phyloP scores from a whole-genome alignment of 2,888 invertebrate genomes.

The Sycophila texana region DNA sequence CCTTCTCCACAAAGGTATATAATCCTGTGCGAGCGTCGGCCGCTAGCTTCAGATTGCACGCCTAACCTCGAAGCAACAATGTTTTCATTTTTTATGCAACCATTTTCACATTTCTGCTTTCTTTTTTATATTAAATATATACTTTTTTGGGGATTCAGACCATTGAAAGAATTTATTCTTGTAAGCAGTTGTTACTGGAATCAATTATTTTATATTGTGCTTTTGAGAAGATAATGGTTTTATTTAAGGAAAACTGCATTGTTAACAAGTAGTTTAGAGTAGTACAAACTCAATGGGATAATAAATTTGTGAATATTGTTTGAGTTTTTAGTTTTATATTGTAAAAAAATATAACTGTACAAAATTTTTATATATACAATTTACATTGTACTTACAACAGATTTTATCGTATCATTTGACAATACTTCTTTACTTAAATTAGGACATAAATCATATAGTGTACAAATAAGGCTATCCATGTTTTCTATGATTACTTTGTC shows the following conservation, averaged over 20 bases:
- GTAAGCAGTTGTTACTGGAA: too few relatives aligned
- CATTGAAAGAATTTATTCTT: too few relatives aligned
- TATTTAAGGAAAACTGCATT: too few relatives aligned
- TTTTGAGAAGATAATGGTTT: too few relatives aligned
- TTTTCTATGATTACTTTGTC: slow-evolving; percentile 8
- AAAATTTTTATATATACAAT: background rate
- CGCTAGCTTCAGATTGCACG: background rate
- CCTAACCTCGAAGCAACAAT: background rate
- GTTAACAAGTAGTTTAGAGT: too few relatives aligned
- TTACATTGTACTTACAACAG: slow-evolving; percentile 15
- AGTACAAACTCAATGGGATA: too few relatives aligned
- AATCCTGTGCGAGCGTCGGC: background rate
- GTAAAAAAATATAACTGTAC: background rate
- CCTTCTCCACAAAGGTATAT: background rate
- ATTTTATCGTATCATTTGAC: slow-evolving; percentile 11
- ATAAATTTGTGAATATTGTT: background rate
- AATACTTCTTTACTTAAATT: slow-evolving; percentile 27
- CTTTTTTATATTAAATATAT: too few relatives aligned
- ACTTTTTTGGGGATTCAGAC: too few relatives aligned
- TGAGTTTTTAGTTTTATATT: slow-evolving; percentile 2
- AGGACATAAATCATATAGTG: slow-evolving; percentile 40
- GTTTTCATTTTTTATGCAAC: too few relatives aligned
- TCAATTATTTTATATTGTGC: too few relatives aligned
- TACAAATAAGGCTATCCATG: slow-evolving; percentile 22
- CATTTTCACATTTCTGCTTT: too few relatives aligned